Evolutionary conservation across 2,113 vertebrate genomes (phyloP).

Genomic region (Callopanchax toddi): DNA sequence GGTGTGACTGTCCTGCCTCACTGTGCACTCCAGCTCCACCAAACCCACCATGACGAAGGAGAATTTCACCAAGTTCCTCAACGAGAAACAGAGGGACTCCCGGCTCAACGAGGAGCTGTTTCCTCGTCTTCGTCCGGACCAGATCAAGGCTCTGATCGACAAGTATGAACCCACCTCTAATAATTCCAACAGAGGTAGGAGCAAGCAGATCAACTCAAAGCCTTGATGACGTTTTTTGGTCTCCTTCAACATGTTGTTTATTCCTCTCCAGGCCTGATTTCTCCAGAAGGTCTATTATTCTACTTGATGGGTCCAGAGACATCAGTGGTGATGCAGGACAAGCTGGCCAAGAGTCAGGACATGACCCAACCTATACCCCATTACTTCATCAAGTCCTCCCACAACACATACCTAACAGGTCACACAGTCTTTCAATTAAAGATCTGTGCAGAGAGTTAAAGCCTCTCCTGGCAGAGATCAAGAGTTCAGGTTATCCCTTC

Average conservation of each 20-base stretch:
- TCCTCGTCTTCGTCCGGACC: slow-evolving; percentile 86
- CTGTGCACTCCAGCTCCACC: slow-evolving; percentile 62
- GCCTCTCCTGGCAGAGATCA: neutral
- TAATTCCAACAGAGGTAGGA: slow-evolving; percentile 90
- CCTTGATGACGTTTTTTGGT: neutral
- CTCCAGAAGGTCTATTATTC: slow-evolving; percentile 91
- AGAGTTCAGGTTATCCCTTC: neutral
- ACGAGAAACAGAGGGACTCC: slow-evolving; percentile 92
- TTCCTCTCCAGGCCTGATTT: slow-evolving; percentile 85
- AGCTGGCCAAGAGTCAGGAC: slow-evolving; percentile 86
- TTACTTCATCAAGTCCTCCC: slow-evolving; percentile 97
- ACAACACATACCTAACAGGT: slow-evolving; percentile 98
- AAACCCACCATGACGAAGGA: slow-evolving; percentile 98
- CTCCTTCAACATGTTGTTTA: neutral
- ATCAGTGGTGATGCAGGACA: slow-evolving; percentile 85
- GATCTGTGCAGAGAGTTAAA: no score
- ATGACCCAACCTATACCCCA: slow-evolving; percentile 93
- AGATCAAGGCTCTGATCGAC: slow-evolving; percentile 91
- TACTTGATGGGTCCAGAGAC: slow-evolving; percentile 92
- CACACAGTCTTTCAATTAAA: no score
- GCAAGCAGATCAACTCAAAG: neutral
- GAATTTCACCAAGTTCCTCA: slow-evolving; percentile 93
- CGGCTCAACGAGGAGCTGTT: slow-evolving; percentile 92
- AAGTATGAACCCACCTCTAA: slow-evolving; percentile 89
- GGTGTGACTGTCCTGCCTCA: slow-evolving; percentile 8